A percentile compares a stretch with the other conserved stretches of the same genome.
These are phyloP conservation scores for Siniperca undulata DNA, from an alignment of 2,797 vertebrate genomes.

Conservation along the genomic window DNA sequence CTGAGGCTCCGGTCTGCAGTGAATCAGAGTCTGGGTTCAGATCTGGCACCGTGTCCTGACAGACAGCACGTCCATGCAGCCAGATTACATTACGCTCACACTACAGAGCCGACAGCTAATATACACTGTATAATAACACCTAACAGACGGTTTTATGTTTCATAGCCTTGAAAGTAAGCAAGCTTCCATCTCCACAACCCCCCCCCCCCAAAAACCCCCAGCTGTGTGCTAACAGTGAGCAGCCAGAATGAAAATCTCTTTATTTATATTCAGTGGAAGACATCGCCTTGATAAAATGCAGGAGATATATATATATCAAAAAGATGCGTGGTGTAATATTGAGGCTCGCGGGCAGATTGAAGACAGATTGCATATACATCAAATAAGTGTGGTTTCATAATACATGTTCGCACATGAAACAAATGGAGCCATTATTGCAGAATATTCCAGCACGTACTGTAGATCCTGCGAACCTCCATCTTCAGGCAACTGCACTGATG, in stretches of 20 bases:
- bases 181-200: neutral
- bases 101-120: constrained; percentile 16
- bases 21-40: constrained; percentile 29
- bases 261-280: constrained; percentile 41
- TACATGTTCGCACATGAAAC: constrained; percentile 5
- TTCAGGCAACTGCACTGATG: neutral
- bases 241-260: neutral
- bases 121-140: constrained; percentile 19
- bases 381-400: neutral
- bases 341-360: neutral
- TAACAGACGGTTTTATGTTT: constrained; percentile 14
- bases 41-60: neutral
- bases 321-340: neutral
- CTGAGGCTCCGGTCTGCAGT: constrained; percentile 22
- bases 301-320: neutral
- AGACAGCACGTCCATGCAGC: constrained; percentile 16
- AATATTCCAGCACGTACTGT: neutral
- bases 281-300: neutral
- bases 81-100: constrained; percentile 18
- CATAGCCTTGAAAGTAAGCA: neutral
- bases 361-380: constrained; percentile 17
- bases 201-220: neutral
- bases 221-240: neutral
- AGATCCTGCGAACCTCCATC: neutral
- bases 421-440: constrained; percentile 1